Evolutionary conservation across 2,113 vertebrate species (phyloP).

Genomic region (Azemiops feae): DNA sequence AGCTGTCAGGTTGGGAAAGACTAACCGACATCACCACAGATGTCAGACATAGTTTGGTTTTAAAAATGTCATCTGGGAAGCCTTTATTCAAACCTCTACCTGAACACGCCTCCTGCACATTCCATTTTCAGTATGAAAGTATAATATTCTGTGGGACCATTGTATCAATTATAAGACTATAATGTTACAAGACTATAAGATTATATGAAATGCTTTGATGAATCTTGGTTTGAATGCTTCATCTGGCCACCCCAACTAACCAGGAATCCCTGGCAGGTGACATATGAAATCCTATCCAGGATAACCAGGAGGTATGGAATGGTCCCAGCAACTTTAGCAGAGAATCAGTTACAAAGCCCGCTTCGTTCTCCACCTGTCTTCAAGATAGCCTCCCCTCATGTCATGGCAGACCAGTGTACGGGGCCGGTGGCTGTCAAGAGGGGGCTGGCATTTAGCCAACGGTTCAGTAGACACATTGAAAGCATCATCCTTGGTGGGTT

Average conservation of each 20-base stretch:
- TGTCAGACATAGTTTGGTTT: not conserved
- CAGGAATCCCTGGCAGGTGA: not conserved
- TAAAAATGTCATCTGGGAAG: not conserved
- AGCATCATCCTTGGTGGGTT: constrained; percentile 65
- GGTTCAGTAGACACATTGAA: constrained; percentile 78
- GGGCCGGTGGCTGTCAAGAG: constrained; percentile 59
- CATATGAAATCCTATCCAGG: not conserved
- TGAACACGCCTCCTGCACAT: not conserved
- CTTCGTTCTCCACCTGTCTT: constrained; percentile 79
- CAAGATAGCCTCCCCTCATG: constrained; percentile 92
- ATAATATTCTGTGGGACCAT: not conserved
- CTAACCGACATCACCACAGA: not conserved
- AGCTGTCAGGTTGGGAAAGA: not conserved
- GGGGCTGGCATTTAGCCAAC: constrained; percentile 74
- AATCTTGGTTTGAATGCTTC: not conserved
- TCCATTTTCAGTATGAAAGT: not conserved
- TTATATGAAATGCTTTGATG: not conserved
- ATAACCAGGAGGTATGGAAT: not conserved
- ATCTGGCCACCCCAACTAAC: not conserved
- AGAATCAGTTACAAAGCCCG: not conserved
- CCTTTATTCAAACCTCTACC: not conserved
- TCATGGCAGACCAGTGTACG: constrained; percentile 92
- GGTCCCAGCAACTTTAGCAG: not conserved
- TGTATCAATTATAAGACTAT: not conserved
- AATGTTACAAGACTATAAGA: not conserved